phyloP scores from a whole-genome alignment of 2,888 invertebrate genomes.

The Amiota mariae region DNA sequence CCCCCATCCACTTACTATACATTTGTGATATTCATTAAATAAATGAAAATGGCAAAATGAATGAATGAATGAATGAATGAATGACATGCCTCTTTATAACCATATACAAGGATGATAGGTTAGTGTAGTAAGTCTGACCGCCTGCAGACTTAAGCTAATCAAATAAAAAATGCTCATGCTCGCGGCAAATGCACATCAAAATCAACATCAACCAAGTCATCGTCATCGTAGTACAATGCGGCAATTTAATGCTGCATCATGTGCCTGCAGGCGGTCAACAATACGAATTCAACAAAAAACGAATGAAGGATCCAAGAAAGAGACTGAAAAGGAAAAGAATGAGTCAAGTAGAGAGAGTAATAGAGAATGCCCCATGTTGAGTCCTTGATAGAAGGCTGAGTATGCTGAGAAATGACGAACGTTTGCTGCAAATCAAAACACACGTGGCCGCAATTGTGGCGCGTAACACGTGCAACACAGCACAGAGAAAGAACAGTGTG shows the following conservation, averaged over 20 bases:
- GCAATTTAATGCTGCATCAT: slow-evolving; percentile 73
- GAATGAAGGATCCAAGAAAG: background rate
- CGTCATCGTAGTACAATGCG: slow-evolving; percentile 62
- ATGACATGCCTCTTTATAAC: slow-evolving; percentile 61
- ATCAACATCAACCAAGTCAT: slow-evolving; percentile 45
- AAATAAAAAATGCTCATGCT: slow-evolving; percentile 58
- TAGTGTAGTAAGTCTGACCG: slow-evolving; percentile 33
- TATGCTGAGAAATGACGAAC: slow-evolving; percentile 44
- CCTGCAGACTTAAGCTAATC: slow-evolving; percentile 67
- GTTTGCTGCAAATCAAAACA: slow-evolving; percentile 74
- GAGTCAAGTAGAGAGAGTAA: slow-evolving; percentile 29
- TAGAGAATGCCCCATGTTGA: slow-evolving; percentile 15
- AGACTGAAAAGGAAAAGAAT: background rate
- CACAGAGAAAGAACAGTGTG: slow-evolving; percentile 42
- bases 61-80: background rate
- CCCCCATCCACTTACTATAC: too few species aligned
- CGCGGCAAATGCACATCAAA: slow-evolving; percentile 43
- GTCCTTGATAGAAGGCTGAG: slow-evolving; percentile 20
- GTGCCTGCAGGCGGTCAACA: slow-evolving; percentile 57
- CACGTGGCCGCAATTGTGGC: slow-evolving; percentile 74
- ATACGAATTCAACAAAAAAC: slow-evolving; percentile 23
- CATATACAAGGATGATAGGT: slow-evolving; percentile 42
- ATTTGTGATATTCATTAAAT: too few species aligned
- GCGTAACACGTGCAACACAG: slow-evolving; percentile 61
- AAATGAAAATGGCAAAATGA: too few species aligned